Conservation (phyloP, 1,140 invertebrate species). For the Dendroctonus valens region DNA sequence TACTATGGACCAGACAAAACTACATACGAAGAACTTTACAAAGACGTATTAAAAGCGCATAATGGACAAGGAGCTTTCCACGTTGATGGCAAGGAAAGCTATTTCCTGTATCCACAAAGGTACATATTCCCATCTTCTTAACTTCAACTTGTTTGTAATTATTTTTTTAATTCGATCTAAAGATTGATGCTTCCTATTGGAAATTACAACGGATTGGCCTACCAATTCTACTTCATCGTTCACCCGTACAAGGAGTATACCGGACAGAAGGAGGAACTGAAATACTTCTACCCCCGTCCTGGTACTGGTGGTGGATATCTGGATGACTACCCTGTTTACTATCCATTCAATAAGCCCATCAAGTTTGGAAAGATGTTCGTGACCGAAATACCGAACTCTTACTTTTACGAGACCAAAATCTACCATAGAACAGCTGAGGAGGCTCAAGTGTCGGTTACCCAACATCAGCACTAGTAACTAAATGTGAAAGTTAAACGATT, state of each 20-base stretch:
- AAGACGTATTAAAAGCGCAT: conserved; percentile 56
- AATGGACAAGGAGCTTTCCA: conserved; percentile 53
- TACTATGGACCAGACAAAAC: conserved; percentile 63
- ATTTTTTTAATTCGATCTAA: conserved; percentile 10
- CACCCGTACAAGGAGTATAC: conserved; percentile 49
- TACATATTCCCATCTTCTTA: background rate
- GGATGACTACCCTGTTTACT: conserved; percentile 63
- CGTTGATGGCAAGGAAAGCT: conserved; percentile 54
- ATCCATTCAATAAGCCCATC: conserved; percentile 65
- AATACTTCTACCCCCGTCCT: conserved; percentile 27
- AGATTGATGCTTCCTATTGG: conserved; percentile 63
- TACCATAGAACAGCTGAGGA: conserved; percentile 54
- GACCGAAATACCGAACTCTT: conserved; percentile 65
- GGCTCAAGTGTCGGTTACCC: conserved; percentile 11
- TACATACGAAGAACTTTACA: conserved; percentile 59
- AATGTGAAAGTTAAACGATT: no score
- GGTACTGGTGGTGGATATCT: conserved; percentile 29
- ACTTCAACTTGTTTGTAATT: background rate
- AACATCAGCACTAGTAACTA: conserved; percentile 10
- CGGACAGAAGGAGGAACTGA: conserved; percentile 20
- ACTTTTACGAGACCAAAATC: conserved; percentile 62
- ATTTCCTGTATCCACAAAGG: conserved; percentile 58
- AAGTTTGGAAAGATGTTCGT: conserved; percentile 36
- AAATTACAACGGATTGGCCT: conserved; percentile 61
- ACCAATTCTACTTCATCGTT: conserved; percentile 65